Conservation (phyloP, 1,140 invertebrate species). For the Hypothenemus hampei region DNA sequence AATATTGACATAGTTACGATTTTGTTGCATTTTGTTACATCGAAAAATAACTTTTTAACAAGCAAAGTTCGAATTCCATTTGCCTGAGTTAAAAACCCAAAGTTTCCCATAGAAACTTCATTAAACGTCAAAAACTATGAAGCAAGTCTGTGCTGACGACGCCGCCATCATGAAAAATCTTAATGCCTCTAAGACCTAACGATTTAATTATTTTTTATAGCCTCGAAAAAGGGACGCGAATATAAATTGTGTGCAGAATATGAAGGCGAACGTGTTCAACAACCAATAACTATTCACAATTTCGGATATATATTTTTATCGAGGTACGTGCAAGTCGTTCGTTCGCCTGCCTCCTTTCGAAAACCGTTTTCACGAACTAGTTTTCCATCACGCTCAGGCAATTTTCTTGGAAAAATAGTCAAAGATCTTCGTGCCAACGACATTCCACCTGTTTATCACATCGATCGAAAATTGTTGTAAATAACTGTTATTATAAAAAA, state of each 20-base stretch:
- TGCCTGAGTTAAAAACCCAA: slow-evolving; percentile 10
- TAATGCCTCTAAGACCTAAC: too few relatives aligned
- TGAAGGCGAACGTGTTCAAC: slow-evolving; percentile 15
- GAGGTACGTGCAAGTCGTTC: slow-evolving; percentile 14
- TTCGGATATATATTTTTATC: slow-evolving; percentile 19
- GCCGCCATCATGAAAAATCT: too few relatives aligned
- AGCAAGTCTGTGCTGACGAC: too few relatives aligned
- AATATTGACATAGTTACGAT: slow-evolving; percentile 1
- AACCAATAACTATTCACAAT: slow-evolving; percentile 19
- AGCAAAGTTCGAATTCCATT: slow-evolving; percentile 11
- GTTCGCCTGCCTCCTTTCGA: too few relatives aligned
- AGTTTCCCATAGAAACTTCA: too few relatives aligned
- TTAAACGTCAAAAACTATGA: too few relatives aligned
- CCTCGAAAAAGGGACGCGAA: background rate
- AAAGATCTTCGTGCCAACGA: background rate
- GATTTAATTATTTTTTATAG: slow-evolving; percentile 3
- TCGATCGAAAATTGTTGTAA: too few relatives aligned
- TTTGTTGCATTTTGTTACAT: background rate
- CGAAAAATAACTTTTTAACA: slow-evolving; percentile 7
- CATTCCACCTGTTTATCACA: slow-evolving; percentile 6
- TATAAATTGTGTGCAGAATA: slow-evolving; percentile 11
- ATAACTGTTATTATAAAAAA: too few relatives aligned
- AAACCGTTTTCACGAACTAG: slow-evolving; percentile 10
- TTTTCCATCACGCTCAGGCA: slow-evolving; percentile 10
- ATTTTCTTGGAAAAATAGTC: background rate